phyloP scores from a whole-genome alignment of 1,140 invertebrate genomes.

The Microplitis demolitor region DNA sequence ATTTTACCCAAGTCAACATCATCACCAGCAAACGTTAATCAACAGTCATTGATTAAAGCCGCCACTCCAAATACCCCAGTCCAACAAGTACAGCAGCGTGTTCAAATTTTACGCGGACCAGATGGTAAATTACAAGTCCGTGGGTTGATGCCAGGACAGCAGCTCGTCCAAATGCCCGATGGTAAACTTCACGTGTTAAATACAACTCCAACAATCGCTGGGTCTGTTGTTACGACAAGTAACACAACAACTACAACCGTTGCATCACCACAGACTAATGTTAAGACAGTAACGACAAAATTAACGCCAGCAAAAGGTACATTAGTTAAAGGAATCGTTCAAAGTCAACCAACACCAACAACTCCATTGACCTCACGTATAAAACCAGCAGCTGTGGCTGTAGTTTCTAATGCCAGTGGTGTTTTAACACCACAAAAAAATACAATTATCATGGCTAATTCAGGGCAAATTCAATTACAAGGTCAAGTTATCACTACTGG shows the following conservation, averaged over 20 bases:
- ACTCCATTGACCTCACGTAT: conserved; percentile 41
- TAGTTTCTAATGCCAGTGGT: conserved; percentile 29
- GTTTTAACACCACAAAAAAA: conserved; percentile 44
- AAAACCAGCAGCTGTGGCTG: conserved; percentile 39
- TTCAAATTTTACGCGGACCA: conserved; percentile 87
- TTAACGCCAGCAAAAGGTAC: conserved; percentile 35
- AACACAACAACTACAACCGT: conserved; percentile 29
- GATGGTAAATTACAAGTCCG: conserved; percentile 92
- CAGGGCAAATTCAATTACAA: conserved; percentile 45
- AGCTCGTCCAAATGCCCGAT: conserved; percentile 90
- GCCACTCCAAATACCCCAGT: conserved; percentile 39
- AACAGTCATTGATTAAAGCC: conserved; percentile 59
- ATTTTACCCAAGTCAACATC: conserved; percentile 61
- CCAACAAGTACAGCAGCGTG: conserved; percentile 69
- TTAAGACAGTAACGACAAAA: conserved; percentile 7
- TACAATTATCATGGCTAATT: conserved; percentile 52
- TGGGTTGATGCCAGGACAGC: conserved; percentile 91
- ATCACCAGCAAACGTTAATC: conserved; percentile 32
- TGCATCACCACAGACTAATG: conserved; percentile 30
- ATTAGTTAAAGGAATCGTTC: conserved; percentile 33
- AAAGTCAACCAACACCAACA: conserved; percentile 46
- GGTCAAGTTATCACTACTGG: conserved; percentile 59
- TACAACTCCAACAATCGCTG: conserved; percentile 56
- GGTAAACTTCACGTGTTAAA: conserved; percentile 89
- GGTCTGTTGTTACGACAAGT: conserved; percentile 32